Percentiles rank a stretch among this genome's conserved stretches.
Evolutionary conservation across 64 coral and sea anemone genomes (phyloP).

Genomic region (Pocillopora verrucosa): DNA sequence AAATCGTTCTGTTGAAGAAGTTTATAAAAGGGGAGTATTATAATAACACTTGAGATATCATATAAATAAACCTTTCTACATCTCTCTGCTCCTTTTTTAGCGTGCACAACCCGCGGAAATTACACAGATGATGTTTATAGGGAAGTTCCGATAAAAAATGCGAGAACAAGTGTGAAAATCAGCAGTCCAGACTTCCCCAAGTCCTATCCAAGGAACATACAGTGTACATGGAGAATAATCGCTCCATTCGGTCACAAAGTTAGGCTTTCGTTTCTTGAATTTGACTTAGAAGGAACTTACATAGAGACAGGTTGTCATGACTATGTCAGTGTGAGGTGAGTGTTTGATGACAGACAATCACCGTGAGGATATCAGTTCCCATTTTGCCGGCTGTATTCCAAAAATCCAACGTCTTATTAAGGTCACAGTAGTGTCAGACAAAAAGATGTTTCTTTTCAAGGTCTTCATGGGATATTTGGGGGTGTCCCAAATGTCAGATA

Average conservation of each 20-base stretch:
- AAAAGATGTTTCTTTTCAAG: no score
- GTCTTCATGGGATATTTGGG: no score
- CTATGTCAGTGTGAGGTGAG: constrained; percentile 25
- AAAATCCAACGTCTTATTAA: no score
- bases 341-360: background rate
- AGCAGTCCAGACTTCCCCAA: constrained; percentile 43
- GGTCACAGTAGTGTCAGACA: no score
- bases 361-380: background rate
- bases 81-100: background rate
- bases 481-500: no score
- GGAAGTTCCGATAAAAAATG: constrained; percentile 16
- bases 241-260: constrained; percentile 22
- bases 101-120: constrained; percentile 23
- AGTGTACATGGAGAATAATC: constrained; percentile 51
- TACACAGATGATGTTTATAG: constrained; percentile 32
- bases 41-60: no score
- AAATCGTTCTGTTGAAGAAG: no score
- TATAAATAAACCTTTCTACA: background rate
- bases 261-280: constrained; percentile 23
- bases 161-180: constrained; percentile 46
- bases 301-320: constrained; percentile 16
- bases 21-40: no score
- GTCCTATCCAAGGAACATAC: constrained; percentile 18
- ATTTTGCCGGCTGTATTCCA: no score
- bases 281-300: constrained; percentile 22